phyloP scores from a whole-genome alignment of 2,797 vertebrate genomes.

The Hemitrygon akajei region DNA sequence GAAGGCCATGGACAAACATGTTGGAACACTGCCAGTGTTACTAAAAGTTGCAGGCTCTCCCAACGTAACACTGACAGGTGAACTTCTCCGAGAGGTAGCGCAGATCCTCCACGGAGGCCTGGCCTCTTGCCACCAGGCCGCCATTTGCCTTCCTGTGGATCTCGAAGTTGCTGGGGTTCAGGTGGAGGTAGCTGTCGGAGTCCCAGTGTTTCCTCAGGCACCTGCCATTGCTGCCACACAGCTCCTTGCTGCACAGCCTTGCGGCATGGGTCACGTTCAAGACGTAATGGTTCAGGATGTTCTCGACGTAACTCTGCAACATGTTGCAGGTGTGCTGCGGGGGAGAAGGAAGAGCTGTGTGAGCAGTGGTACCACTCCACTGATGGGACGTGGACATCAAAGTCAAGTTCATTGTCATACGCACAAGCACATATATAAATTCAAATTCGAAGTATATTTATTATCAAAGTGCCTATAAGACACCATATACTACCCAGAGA shows the following conservation, averaged over 20 bases:
- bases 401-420: too few relatives aligned
- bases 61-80: slow-evolving; percentile 64
- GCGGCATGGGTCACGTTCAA: slow-evolving; percentile 63
- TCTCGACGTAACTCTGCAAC: not conserved
- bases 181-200: slow-evolving; percentile 58
- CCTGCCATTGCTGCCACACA: slow-evolving; percentile 64
- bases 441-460: too few relatives aligned
- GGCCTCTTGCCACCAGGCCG: slow-evolving; percentile 55
- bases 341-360: not conserved
- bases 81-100: slow-evolving; percentile 56
- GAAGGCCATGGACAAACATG: too few relatives aligned
- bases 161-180: slow-evolving; percentile 58
- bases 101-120: slow-evolving; percentile 54
- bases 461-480: too few relatives aligned
- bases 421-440: too few relatives aligned
- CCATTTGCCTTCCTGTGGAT: slow-evolving; percentile 50
- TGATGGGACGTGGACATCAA: not conserved
- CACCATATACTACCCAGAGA: too few relatives aligned
- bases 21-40: too few relatives aligned
- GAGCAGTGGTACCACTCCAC: not conserved
- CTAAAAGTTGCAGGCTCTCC: not conserved
- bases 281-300: slow-evolving; percentile 51
- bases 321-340: not conserved
- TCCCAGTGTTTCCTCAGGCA: slow-evolving; percentile 54
- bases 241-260: slow-evolving; percentile 57